Conservation (phyloP, 2,888 invertebrate genomes). For the Harpagoxenus sublaevis region DNA sequence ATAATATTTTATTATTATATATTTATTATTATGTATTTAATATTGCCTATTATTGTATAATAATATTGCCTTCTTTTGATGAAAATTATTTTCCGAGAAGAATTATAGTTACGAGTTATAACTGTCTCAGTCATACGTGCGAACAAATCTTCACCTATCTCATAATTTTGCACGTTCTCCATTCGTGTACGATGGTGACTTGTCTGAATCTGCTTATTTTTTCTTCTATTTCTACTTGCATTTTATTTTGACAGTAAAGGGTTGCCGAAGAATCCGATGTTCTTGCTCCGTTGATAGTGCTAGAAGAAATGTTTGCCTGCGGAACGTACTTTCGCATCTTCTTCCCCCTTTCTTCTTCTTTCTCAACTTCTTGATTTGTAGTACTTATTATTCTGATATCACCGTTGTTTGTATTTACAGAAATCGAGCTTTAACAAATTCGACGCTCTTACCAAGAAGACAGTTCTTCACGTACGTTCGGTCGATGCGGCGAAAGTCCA, state of each 20-base stretch:
- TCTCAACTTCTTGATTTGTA: neutral
- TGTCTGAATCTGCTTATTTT: slow-evolving; percentile 2
- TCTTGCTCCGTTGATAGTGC: neutral
- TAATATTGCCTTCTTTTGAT: neutral
- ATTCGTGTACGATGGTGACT: neutral
- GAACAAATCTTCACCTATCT: neutral
- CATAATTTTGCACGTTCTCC: neutral
- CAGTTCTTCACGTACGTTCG: slow-evolving; percentile 90
- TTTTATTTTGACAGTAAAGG: slow-evolving; percentile 2
- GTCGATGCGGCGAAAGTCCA: slow-evolving; percentile 90
- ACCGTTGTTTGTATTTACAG: slow-evolving; percentile 86
- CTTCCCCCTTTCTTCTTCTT: neutral
- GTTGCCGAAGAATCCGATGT: neutral
- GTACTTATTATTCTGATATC: neutral
- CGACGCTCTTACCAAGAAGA: slow-evolving; percentile 91
- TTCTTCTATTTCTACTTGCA: neutral
- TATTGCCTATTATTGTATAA: no score
- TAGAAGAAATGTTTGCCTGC: slow-evolving; percentile 13
- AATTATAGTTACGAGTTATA: neutral
- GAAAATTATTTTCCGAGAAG: neutral
- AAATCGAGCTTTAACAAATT: slow-evolving; percentile 93
- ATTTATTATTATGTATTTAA: neutral
- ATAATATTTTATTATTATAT: neutral
- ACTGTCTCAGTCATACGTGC: neutral
- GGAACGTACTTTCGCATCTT: neutral